Conservation (phyloP, 1,140 invertebrate species). For the Ladona fulva region DNA sequence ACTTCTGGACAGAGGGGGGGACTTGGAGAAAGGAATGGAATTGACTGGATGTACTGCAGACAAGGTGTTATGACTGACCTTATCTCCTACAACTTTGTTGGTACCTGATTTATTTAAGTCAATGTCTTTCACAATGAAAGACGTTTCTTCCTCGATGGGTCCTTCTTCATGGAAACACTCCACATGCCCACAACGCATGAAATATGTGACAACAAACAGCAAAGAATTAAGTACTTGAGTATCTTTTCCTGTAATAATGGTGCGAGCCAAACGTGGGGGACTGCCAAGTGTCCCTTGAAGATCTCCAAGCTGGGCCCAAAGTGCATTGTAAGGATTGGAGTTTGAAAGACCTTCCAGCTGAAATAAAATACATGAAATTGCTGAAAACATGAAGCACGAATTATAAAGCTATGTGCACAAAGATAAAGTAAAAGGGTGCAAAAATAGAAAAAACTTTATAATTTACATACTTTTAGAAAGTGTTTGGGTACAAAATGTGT, state of each 20-base stretch:
- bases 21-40: neutral
- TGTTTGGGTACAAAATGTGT: too few species aligned
- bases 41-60: neutral
- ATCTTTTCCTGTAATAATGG: constrained; percentile 63
- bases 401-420: too few species aligned
- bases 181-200: constrained; percentile 68
- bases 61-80: neutral
- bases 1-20: neutral
- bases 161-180: constrained; percentile 28
- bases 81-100: neutral
- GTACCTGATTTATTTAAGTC: neutral
- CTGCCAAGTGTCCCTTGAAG: constrained; percentile 71
- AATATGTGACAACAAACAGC: constrained; percentile 61
- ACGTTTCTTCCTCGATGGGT: neutral
- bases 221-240: constrained; percentile 50
- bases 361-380: too few species aligned
- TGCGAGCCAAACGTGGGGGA: constrained; percentile 63
- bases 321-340: constrained; percentile 58
- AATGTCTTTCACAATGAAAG: neutral
- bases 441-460: too few species aligned
- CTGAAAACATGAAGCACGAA: too few species aligned
- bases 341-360: constrained; percentile 35
- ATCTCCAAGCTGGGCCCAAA: constrained; percentile 79
- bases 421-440: too few species aligned
- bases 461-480: too few species aligned